These are phyloP conservation scores for Pangasius djambal DNA, from an alignment of 2,797 vertebrate genomes.

Conservation along the genomic window DNA sequence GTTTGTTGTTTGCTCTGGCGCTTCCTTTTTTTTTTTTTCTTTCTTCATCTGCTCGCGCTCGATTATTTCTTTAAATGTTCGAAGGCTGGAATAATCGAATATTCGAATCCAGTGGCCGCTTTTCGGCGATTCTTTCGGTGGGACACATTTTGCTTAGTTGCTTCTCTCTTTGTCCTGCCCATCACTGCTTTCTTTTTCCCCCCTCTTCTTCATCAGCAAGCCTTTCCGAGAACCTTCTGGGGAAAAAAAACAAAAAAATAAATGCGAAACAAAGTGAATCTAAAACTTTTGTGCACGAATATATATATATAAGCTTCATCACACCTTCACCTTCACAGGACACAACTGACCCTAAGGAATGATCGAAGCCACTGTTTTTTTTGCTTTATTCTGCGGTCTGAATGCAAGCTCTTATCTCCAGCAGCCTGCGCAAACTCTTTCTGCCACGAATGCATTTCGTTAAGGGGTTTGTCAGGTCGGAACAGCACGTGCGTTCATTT, in stretches of 20 bases:
- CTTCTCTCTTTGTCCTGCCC: slow-evolving; percentile 24
- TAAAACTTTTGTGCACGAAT: neutral
- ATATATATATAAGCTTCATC: neutral
- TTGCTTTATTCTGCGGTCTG: neutral
- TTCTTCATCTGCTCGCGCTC: too few species aligned
- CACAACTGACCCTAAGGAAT: neutral
- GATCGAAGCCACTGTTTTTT: neutral
- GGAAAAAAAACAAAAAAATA: neutral
- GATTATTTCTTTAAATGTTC: neutral
- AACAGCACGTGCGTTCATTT: neutral
- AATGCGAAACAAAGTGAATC: neutral
- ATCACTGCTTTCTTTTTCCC: neutral
- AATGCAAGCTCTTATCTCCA: neutral
- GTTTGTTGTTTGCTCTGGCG: slow-evolving; percentile 6
- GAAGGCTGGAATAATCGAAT: neutral
- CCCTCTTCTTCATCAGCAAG: neutral
- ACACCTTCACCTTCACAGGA: neutral
- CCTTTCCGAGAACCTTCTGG: neutral
- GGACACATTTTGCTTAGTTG: neutral
- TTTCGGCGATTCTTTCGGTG: neutral
- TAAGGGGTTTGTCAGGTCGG: neutral
- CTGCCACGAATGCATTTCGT: slow-evolving; percentile 30
- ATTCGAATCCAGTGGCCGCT: neutral
- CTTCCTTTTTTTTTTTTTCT: neutral
- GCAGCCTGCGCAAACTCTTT: neutral